Evolutionary conservation across 2,797 vertebrate genomes (phyloP).

Genomic region (Mormyrus hasselquistii): DNA sequence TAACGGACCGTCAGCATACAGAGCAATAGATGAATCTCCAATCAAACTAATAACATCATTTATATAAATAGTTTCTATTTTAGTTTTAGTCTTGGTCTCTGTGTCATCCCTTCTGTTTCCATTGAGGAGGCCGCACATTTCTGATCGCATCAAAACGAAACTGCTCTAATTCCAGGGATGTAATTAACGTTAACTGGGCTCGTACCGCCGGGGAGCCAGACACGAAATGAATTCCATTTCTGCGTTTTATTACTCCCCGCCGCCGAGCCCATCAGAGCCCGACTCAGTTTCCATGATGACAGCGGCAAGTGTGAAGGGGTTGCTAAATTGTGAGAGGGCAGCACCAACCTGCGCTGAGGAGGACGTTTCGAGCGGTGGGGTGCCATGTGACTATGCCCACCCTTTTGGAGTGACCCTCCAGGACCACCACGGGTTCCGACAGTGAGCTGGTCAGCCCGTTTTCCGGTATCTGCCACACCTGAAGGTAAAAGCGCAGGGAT

Average conservation of each 20-base stretch:
- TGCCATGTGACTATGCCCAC: conserved; percentile 96
- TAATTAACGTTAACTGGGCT: neutral
- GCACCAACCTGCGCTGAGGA: conserved; percentile 84
- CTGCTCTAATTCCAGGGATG: neutral
- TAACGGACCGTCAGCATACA: neutral
- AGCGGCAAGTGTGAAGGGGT: neutral
- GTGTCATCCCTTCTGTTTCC: neutral
- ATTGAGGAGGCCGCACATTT: neutral
- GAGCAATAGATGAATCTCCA: neutral
- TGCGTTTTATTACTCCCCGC: neutral
- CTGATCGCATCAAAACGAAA: neutral
- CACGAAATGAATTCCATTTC: neutral
- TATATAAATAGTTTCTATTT: neutral
- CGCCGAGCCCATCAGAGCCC: neutral
- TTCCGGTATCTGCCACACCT: conserved; percentile 98
- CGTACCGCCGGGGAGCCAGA: neutral
- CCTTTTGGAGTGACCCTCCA: conserved; percentile 92
- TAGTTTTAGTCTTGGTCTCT: neutral
- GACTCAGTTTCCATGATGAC: neutral
- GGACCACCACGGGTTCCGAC: conserved; percentile 79
- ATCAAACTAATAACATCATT: neutral
- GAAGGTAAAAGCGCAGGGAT: conserved; percentile 23
- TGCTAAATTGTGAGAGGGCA: neutral
- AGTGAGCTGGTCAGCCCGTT: conserved; percentile 79
- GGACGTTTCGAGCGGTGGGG: conserved; percentile 86